phyloP scores from a whole-genome alignment of 2,113 vertebrate species.

The Nibea albiflora region DNA sequence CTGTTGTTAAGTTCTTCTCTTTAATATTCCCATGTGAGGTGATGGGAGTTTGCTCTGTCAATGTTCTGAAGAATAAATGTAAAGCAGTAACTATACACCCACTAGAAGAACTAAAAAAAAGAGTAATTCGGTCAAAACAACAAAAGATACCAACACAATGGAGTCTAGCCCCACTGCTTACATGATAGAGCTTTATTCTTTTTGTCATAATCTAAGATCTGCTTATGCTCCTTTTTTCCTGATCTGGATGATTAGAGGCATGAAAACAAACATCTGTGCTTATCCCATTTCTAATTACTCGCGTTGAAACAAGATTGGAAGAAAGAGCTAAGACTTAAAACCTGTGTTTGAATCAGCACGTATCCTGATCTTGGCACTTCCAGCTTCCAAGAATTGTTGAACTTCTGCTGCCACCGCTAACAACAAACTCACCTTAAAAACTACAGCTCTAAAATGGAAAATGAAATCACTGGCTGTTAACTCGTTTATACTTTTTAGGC shows the following conservation, averaged over 20 bases:
- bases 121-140: slow-evolving; percentile 35
- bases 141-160: slow-evolving; percentile 37
- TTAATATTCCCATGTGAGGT: background rate
- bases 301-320: slow-evolving; percentile 26
- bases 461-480: slow-evolving; percentile 29
- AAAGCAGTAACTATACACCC: slow-evolving; percentile 4
- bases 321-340: slow-evolving; percentile 23
- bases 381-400: slow-evolving; percentile 10
- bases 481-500: slow-evolving; percentile 23
- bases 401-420: background rate
- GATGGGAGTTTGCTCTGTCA: slow-evolving; percentile 19
- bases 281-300: slow-evolving; percentile 45
- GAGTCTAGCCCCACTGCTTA: background rate
- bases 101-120: slow-evolving; percentile 6
- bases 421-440: slow-evolving; percentile 11
- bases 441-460: slow-evolving; percentile 25
- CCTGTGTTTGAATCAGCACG: slow-evolving; percentile 19
- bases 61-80: slow-evolving; percentile 15
- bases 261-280: slow-evolving; percentile 38
- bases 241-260: slow-evolving; percentile 57
- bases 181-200: no score
- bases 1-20: background rate
- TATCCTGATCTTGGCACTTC: slow-evolving; percentile 17
- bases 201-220: slow-evolving; percentile 18
- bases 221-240: slow-evolving; percentile 45